Percentiles rank a stretch among this genome's conserved stretches.
Conservation (phyloP, 2,888 invertebrate genomes). For the Tipula vernalis region DNA sequence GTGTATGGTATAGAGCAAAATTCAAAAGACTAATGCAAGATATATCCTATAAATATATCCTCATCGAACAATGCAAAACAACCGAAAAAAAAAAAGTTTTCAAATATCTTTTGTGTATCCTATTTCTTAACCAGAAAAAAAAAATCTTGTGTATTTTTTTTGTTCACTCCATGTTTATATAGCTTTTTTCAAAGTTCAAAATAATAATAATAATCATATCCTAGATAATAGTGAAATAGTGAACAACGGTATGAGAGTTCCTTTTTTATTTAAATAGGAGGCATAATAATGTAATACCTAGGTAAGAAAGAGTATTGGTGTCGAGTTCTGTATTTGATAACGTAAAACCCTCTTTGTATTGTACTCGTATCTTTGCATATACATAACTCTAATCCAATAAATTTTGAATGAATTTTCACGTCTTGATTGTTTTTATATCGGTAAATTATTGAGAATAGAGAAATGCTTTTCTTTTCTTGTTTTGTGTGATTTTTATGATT, state of each 20-base stretch:
- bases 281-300: neutral
- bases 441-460: neutral
- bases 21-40: neutral
- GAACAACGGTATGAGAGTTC: neutral
- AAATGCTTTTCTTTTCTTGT: neutral
- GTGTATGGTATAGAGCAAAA: neutral
- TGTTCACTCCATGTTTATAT: neutral
- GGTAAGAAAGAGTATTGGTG: neutral
- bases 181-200: neutral
- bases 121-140: neutral
- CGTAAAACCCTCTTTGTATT: neutral
- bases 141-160: neutral
- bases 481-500: neutral
- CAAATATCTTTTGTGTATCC: neutral
- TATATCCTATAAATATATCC: neutral
- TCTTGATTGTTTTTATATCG: neutral
- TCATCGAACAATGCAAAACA: neutral
- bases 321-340: neutral
- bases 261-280: neutral
- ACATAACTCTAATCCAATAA: neutral
- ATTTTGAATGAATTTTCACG: conserved; percentile 4
- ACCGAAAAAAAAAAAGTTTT: neutral
- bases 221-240: neutral
- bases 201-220: neutral
- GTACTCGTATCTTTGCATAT: neutral